These are phyloP conservation scores for Danaus plexippus DNA, from an alignment of 1,140 invertebrate species.

Conservation along the genomic window DNA sequence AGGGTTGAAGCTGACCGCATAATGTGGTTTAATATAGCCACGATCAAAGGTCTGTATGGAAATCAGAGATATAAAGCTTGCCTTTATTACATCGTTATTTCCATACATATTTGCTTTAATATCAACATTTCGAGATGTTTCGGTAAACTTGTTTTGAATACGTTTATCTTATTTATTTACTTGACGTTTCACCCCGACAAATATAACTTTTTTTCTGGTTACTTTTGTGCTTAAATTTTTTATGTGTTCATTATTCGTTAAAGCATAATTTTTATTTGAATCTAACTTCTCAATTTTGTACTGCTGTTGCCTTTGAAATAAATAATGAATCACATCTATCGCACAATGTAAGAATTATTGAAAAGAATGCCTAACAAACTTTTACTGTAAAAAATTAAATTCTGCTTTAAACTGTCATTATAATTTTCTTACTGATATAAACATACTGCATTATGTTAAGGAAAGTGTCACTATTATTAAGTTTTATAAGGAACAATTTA, in stretches of 20 bases:
- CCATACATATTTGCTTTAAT: constrained; percentile 20
- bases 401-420: no score
- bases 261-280: no score
- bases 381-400: no score
- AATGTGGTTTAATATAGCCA: constrained; percentile 41
- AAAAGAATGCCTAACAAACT: no score
- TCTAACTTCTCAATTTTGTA: no score
- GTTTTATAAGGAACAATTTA: constrained; percentile 5
- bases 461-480: constrained; percentile 6
- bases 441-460: neutral
- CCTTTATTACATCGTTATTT: constrained; percentile 23
- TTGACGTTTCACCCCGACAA: neutral
- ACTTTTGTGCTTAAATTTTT: no score
- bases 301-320: no score
- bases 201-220: no score
- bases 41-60: constrained; percentile 32
- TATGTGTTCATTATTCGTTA: no score
- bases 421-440: no score
- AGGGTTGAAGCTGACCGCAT: constrained; percentile 44
- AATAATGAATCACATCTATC: no score
- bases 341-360: no score
- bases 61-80: constrained; percentile 24
- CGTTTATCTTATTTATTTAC: constrained; percentile 10
- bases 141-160: constrained; percentile 11
- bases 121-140: constrained; percentile 16